Conservation (phyloP, 92 coral and sea anemone genomes). For the Phenganax stokvisi region DNA sequence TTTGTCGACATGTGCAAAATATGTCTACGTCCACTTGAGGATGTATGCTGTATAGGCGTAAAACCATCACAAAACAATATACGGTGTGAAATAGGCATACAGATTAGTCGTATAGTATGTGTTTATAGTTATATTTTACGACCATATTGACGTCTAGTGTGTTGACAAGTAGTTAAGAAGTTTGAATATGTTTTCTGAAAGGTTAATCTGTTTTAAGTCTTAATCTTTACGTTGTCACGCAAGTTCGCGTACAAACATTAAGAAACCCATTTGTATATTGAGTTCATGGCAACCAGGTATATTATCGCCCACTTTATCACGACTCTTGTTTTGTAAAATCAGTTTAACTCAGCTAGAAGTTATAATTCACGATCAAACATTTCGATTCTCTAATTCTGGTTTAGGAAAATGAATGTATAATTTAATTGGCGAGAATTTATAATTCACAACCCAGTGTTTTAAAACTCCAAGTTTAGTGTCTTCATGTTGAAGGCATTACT, state of each 20-base stretch:
- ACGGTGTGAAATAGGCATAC: background rate
- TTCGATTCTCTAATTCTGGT: too few relatives aligned
- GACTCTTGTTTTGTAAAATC: too few relatives aligned
- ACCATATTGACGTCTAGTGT: background rate
- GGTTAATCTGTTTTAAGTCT: background rate
- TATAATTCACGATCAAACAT: too few relatives aligned
- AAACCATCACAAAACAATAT: background rate
- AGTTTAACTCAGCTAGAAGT: too few relatives aligned
- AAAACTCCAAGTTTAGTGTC: too few relatives aligned
- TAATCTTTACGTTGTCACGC: constrained; percentile 15
- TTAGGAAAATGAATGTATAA: too few relatives aligned
- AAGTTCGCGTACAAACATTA: background rate
- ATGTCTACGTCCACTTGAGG: background rate
- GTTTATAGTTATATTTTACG: constrained; percentile 5
- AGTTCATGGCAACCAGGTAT: too few relatives aligned
- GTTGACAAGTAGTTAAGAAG: constrained; percentile 4
- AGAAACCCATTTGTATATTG: background rate
- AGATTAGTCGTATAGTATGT: background rate
- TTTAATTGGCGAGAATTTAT: too few relatives aligned
- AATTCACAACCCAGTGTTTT: too few relatives aligned
- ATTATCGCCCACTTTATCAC: too few relatives aligned
- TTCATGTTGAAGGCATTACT: too few relatives aligned
- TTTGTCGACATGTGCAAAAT: background rate
- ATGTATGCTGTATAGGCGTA: background rate
- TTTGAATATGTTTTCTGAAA: background rate